Evolutionary conservation across 2,113 vertebrate genomes (phyloP).

Genomic region (Cyrtonyx montezumae): DNA sequence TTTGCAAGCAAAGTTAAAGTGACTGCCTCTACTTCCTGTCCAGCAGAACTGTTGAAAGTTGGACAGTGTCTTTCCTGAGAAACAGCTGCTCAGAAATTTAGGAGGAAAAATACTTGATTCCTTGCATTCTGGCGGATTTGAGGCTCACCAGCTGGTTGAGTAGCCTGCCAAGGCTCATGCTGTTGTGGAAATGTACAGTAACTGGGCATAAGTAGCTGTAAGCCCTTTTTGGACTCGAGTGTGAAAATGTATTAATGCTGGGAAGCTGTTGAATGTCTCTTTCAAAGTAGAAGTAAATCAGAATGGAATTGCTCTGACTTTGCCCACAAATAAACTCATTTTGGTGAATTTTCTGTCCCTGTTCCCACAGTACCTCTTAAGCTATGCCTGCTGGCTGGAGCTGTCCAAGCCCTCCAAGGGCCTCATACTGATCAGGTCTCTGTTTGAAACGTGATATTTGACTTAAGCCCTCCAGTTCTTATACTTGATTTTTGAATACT

Average conservation of each 20-base stretch:
- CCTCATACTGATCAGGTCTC: background rate
- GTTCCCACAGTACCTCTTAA: background rate
- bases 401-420: background rate
- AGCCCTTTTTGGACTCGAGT: conserved; percentile 10
- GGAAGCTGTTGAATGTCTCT: conserved; percentile 39
- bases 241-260: conserved; percentile 25
- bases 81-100: conserved; percentile 60
- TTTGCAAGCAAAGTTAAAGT: background rate
- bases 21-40: background rate
- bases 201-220: conserved; percentile 58
- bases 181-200: conserved; percentile 68
- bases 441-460: background rate
- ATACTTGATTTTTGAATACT: background rate
- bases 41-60: background rate
- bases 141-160: conserved; percentile 59
- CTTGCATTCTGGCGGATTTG: conserved; percentile 1
- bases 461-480: background rate
- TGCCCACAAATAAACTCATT: conserved; percentile 41
- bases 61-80: conserved; percentile 38
- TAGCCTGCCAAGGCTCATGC: conserved; percentile 43
- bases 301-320: conserved; percentile 7
- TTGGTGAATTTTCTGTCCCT: background rate
- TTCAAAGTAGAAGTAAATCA: conserved; percentile 51
- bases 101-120: conserved; percentile 46
- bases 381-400: background rate